Conservation (phyloP, 2,113 vertebrate genomes). For the Chrysochloris asiatica region DNA sequence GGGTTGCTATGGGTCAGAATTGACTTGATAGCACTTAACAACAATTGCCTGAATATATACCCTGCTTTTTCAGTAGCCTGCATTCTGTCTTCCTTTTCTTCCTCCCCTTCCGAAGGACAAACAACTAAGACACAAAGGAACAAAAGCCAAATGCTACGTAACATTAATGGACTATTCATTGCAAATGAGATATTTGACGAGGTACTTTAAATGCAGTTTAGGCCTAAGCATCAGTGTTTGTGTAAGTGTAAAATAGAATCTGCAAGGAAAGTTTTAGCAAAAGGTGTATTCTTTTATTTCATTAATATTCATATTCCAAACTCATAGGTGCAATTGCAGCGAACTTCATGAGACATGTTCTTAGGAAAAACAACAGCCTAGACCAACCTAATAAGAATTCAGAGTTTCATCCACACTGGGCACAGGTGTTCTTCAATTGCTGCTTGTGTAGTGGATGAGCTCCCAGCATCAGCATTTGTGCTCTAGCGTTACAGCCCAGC, state of each 20-base stretch:
- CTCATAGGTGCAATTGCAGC: neutral
- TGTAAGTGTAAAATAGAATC: constrained; percentile 75
- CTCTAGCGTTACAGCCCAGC: neutral
- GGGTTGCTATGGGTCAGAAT: too few relatives aligned
- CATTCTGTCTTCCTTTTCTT: neutral
- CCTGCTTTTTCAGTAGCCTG: neutral
- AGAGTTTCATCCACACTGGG: neutral
- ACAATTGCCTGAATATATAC: neutral
- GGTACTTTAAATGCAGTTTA: constrained; percentile 77
- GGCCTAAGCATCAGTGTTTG: constrained; percentile 61
- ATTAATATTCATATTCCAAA: constrained; percentile 67
- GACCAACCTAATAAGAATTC: constrained; percentile 23
- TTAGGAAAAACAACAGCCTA: neutral
- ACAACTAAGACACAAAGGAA: constrained; percentile 36
- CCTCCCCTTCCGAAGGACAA: neutral
- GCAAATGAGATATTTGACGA: constrained; percentile 76
- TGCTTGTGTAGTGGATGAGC: neutral
- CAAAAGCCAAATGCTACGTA: constrained; percentile 41
- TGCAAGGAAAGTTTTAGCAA: constrained; percentile 74
- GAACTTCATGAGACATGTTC: constrained; percentile 22
- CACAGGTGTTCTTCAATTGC: neutral
- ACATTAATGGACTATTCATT: constrained; percentile 52
- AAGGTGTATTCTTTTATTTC: constrained; percentile 61
- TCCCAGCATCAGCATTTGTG: neutral
- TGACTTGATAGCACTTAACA: too few relatives aligned